Evolutionary conservation across 2,888 invertebrate genomes (phyloP), one percentile per base, ranked within the genome.

Genomic region (Schizaphis graminum): DNA sequence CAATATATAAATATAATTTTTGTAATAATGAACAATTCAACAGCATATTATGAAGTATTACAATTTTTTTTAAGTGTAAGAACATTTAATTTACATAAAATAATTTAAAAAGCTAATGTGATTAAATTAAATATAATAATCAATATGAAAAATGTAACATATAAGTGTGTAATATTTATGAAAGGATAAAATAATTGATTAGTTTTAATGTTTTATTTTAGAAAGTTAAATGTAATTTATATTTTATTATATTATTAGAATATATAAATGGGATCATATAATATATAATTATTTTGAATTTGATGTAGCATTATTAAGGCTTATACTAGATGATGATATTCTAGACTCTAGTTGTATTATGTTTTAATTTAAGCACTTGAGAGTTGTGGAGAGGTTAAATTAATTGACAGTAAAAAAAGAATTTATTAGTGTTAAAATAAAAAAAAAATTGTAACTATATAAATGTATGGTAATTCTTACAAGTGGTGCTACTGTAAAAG

Each of bases 401-500:
- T 4, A 44, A 28, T 44, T 67, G 24, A 88, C 13, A 44, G 24
- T 67, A 49, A 44, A 26, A 8, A 3, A 85, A 21, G 21, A 21
- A 53, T 53, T 53, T 53, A 53, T 28, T 28, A 89, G 13, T 24
- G 67, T 10, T 88, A 0, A 92, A 41, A 41, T 41, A n/a, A 57
- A 86, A 61, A 24, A 35, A 86, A 67, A 26, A 35, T 85, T 61
- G 16, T 41, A 49, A 49, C 61, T 49, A 61, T 47, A 56, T 85
- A 84, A 53, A 84, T 91, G 3, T 85, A 5, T 91, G 26, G 57
- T 35, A 88, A 90, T 47, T 90, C 94, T 94, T 87, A 94, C 94
- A 85, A 94, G 94, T 44, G 94, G 94, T 53, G 94, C 94, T 35
- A 94, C 94, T 61, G 94, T 94, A 53, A 94, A 94, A 91, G 94